Evolutionary conservation across 2,113 vertebrate species (phyloP).

Genomic region (Pycnonotus jocosus): DNA sequence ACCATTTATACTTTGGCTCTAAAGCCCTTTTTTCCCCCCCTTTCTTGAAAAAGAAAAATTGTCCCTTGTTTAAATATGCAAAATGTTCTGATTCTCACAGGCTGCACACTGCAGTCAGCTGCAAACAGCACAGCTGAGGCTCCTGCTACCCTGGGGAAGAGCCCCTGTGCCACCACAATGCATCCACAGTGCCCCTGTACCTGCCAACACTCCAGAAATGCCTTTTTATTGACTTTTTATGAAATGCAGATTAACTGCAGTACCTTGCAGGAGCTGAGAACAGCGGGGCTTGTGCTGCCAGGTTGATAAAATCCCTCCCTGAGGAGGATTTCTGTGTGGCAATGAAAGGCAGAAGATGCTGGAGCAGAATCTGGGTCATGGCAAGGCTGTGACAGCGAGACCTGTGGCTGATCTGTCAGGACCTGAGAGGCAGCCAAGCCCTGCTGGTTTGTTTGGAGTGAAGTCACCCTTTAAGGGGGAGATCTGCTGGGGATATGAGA

Average conservation of each 20-base stretch:
- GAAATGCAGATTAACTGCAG: not conserved
- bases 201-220: not conserved
- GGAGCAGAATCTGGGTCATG: conserved; percentile 50
- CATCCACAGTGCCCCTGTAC: not conserved
- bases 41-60: not conserved
- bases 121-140: conserved; percentile 4
- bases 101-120: not conserved
- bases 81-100: not conserved
- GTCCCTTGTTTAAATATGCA: not conserved
- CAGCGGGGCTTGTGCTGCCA: not conserved
- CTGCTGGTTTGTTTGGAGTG: not conserved
- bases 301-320: not conserved
- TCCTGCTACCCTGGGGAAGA: not conserved
- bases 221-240: not conserved
- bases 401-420: not conserved
- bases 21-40: not conserved
- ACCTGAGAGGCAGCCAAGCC: not conserved
- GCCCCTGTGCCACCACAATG: not conserved
- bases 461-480: conserved; percentile 39
- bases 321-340: not conserved
- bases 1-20: not conserved
- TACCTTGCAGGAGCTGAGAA: not conserved
- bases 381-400: not conserved
- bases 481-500: not conserved
- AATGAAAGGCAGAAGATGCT: not conserved